Evolutionary conservation across 1,140 invertebrate species (phyloP).

Genomic region (Caenorhabditis latens): DNA sequence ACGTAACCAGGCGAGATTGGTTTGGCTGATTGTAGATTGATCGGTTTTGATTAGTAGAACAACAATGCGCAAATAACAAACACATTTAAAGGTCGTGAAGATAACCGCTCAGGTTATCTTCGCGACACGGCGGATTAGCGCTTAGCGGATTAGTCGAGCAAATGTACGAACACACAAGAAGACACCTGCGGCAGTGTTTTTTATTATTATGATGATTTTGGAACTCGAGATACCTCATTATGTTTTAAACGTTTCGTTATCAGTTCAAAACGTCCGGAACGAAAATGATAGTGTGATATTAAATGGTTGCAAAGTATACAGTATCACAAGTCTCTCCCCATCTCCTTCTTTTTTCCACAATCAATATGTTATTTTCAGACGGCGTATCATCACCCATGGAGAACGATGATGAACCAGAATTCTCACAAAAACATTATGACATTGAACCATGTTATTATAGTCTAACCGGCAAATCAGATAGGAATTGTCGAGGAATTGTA

Average conservation of each 20-base stretch:
- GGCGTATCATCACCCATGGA: slow-evolving; percentile 43
- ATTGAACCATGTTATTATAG: slow-evolving; percentile 56
- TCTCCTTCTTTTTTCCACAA: not conserved
- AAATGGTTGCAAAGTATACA: not conserved
- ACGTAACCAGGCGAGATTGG: no score
- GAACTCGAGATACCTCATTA: not conserved
- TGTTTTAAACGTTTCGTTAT: not conserved
- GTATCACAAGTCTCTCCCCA: not conserved
- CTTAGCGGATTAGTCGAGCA: slow-evolving; percentile 43
- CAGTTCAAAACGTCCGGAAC: not conserved
- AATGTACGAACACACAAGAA: slow-evolving; percentile 38
- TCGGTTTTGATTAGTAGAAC: no score
- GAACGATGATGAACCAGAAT: slow-evolving; percentile 46
- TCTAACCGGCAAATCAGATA: slow-evolving; percentile 46
- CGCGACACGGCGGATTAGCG: slow-evolving; percentile 46
- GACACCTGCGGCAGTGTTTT: slow-evolving; percentile 3
- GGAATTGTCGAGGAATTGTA: slow-evolving; percentile 42
- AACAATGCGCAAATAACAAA: no score
- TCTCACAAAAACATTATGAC: slow-evolving; percentile 44
- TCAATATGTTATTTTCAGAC: not conserved
- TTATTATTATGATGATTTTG: not conserved
- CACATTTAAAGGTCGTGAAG: no score
- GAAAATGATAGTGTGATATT: not conserved
- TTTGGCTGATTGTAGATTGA: no score
- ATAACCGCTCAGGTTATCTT: no score